A percentile compares a stretch with the other conserved stretches of the same genome.
phyloP scores from a whole-genome alignment of 2,113 vertebrate genomes.

The Dromas ardeola region DNA sequence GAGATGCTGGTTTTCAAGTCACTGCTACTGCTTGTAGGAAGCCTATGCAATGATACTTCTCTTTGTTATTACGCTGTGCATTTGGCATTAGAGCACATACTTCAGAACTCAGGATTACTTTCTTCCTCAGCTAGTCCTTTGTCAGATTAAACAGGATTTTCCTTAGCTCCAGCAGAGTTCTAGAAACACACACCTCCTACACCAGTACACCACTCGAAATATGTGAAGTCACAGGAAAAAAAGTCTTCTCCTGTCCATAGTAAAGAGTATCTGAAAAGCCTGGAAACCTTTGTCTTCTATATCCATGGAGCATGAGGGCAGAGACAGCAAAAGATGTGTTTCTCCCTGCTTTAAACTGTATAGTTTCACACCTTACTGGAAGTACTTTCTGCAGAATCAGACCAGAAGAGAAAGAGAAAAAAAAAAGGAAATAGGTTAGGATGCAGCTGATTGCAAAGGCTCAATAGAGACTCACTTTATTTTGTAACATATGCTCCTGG shows the following conservation, averaged over 20 bases:
- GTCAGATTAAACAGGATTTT: background rate
- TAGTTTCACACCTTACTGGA: background rate
- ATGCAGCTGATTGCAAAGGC: background rate
- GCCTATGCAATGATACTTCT: background rate
- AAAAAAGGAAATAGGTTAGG: background rate
- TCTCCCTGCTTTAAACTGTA: background rate
- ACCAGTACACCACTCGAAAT: background rate
- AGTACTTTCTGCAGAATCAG: background rate
- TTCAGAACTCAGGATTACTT: background rate
- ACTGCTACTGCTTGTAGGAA: background rate
- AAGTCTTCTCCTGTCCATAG: background rate
- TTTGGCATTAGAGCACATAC: background rate
- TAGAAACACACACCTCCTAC: background rate
- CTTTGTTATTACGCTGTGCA: background rate
- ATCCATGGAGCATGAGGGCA: background rate
- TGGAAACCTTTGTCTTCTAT: background rate
- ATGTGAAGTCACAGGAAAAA: background rate
- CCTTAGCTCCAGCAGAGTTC: background rate
- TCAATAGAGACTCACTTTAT: background rate
- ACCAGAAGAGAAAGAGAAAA: background rate
- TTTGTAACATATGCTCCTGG: background rate
- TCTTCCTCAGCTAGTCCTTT: background rate
- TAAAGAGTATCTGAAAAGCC: background rate
- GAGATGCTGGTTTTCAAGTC: background rate
- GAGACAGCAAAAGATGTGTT: background rate